These are phyloP conservation scores for Acanthurus tractus DNA, from an alignment of 2,797 vertebrate species.

Conservation along the genomic window DNA sequence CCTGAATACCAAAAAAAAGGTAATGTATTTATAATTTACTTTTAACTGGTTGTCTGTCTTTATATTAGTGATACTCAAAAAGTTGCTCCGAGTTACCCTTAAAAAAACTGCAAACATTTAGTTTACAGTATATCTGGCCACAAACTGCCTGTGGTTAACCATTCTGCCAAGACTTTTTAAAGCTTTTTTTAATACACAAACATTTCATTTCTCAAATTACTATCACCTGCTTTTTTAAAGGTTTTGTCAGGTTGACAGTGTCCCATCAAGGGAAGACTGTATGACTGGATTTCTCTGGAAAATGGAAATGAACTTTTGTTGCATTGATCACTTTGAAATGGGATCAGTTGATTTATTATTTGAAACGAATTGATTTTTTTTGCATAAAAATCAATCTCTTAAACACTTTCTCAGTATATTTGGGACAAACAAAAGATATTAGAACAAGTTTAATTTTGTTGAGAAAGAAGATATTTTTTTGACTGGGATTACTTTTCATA, in stretches of 20 bases:
- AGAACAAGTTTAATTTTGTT: neutral
- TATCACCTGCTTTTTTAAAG: neutral
- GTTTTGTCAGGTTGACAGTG: neutral
- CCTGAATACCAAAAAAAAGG: neutral
- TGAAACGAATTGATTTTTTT: too few species aligned
- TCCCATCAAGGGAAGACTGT: too few species aligned
- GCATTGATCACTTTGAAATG: neutral
- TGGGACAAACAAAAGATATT: neutral
- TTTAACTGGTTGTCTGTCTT: neutral
- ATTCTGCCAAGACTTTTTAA: neutral
- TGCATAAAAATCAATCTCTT: neutral
- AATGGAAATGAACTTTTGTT: too few species aligned
- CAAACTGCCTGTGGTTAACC: conserved; percentile 4
- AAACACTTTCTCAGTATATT: neutral
- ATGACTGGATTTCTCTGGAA: neutral
- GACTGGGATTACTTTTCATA: too few species aligned
- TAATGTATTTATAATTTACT: neutral
- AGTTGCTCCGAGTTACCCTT: neutral
- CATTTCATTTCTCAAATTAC: neutral
- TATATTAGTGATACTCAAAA: neutral
- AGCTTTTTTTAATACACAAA: neutral
- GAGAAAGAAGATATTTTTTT: too few species aligned
- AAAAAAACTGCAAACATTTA: neutral
- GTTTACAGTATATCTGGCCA: neutral
- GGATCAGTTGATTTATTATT: neutral